Base-by-base conservation (phyloP, 2,888 invertebrate species). In the Lycia hirtaria region DNA sequence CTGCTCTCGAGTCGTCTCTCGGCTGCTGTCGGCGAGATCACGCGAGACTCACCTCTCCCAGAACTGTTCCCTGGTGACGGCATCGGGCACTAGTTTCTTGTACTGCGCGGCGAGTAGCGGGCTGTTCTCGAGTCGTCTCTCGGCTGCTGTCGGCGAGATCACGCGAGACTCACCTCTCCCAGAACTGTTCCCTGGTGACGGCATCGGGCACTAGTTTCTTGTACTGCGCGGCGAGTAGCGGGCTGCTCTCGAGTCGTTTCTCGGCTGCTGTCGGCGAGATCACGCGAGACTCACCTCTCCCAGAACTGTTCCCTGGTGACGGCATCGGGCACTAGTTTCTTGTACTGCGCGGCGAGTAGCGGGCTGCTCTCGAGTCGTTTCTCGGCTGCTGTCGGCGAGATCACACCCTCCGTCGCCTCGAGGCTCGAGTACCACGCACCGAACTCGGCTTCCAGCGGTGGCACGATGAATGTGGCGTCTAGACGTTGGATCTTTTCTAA, bases 251-350 rank as follows among this genome's bases (percentile, higher is more conserved):
- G 2, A 92, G 80, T 0, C 88, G 73, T 3, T 75, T 67, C 1
- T 66, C 68, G 0, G 86, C 86, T 0, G 85, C 70, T n/a, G 17
- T 17, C 9, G 37, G n/a, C 0, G n/a, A 6, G 3, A 19, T 19
- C 10, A 32, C 9, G 22, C 6, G 10, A 10, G 3, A 62, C 80
- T 70, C 49, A 94, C 94, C 96, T 93, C 77, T 96, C 94, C 97
- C 97, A 97, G 84, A 97, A 97, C 60, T 95, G 93, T 15, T 94
- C 93, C 71, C 96, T 95, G 1, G 95, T 92, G 12, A 97, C 95
- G 38, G 94, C 93, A 50, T 94, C 93, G 3, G 96, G 95, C 68
- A 97, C 97, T 59, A 97, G 89, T 72, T 93, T 93, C 44, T 93
- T 91, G 68, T 95, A 95, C 71, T 95, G 93, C 7, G 92, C 83